Percentiles rank a stretch among this genome's conserved stretches.
phyloP scores from a whole-genome alignment of 2,113 vertebrate genomes.

The Pungitius pungitius region DNA sequence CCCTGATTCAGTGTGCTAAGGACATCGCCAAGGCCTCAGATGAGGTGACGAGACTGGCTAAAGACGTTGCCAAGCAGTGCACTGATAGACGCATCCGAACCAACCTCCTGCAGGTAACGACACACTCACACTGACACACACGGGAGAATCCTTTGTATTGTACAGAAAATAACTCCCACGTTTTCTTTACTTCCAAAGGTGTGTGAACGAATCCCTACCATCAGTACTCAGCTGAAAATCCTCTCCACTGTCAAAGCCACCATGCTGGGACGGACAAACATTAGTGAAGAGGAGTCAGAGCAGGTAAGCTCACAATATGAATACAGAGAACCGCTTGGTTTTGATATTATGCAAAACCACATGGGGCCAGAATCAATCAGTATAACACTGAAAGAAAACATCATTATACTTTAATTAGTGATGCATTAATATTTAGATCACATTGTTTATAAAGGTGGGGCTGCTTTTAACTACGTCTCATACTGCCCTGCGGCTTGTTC shows the following conservation, averaged over 20 bases:
- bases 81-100: conserved; percentile 97
- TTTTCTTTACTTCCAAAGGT: conserved; percentile 80
- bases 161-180: background rate
- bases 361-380: background rate
- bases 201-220: conserved; percentile 97
- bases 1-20: conserved; percentile 97
- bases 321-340: background rate
- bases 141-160: background rate
- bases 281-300: conserved; percentile 97
- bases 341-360: background rate
- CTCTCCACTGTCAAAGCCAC: conserved; percentile 99
- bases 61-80: conserved; percentile 99
- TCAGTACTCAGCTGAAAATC: conserved; percentile 98
- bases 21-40: conserved; percentile 98
- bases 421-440: background rate
- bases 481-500: background rate
- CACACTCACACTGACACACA: background rate
- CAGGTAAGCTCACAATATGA: conserved; percentile 83
- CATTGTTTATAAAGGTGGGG: background rate
- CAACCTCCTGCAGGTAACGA: conserved; percentile 92
- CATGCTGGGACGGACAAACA: conserved; percentile 98
- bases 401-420: background rate
- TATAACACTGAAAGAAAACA: background rate
- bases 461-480: background rate
- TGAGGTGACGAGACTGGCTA: conserved; percentile 94